Conservation (phyloP, 1,140 invertebrate genomes). For the Hyphantria cunea region DNA sequence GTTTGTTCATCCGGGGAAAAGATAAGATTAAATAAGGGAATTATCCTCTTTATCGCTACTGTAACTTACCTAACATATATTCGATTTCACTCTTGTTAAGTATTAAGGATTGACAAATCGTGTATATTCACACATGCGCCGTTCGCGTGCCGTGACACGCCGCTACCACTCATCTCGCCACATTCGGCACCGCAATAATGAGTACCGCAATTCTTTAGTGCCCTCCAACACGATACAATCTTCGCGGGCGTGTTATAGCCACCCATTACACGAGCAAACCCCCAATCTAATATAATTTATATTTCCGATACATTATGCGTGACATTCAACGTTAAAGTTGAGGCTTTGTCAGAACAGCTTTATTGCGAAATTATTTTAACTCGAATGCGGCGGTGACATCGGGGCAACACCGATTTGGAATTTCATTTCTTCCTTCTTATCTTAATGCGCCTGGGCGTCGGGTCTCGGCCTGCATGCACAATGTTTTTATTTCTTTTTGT, state of each 20-base stretch:
- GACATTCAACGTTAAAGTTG: constrained; percentile 45
- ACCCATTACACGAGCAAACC: constrained; percentile 54
- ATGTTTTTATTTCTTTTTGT: constrained; percentile 26
- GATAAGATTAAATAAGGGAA: not conserved
- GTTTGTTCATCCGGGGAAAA: too few species aligned
- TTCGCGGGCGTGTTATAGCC: constrained; percentile 42
- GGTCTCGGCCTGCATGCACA: constrained; percentile 28
- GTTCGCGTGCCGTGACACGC: constrained; percentile 45
- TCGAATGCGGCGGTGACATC: constrained; percentile 43
- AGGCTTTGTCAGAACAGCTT: constrained; percentile 45
- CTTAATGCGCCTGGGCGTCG: constrained; percentile 50
- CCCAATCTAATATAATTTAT: constrained; percentile 69
- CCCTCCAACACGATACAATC: constrained; percentile 60
- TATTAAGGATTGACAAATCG: constrained; percentile 9
- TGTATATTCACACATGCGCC: constrained; percentile 5
- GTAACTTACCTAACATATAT: too few species aligned
- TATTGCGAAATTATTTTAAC: constrained; percentile 46
- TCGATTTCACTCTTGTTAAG: too few species aligned
- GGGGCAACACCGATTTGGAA: constrained; percentile 48
- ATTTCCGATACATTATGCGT: constrained; percentile 66
- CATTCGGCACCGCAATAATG: constrained; percentile 56
- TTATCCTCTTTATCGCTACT: too few species aligned
- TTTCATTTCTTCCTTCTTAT: constrained; percentile 58
- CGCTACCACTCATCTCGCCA: constrained; percentile 45
- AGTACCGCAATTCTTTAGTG: constrained; percentile 66